Conservation (phyloP, 2,888 invertebrate species). For the Clunio marinus region DNA sequence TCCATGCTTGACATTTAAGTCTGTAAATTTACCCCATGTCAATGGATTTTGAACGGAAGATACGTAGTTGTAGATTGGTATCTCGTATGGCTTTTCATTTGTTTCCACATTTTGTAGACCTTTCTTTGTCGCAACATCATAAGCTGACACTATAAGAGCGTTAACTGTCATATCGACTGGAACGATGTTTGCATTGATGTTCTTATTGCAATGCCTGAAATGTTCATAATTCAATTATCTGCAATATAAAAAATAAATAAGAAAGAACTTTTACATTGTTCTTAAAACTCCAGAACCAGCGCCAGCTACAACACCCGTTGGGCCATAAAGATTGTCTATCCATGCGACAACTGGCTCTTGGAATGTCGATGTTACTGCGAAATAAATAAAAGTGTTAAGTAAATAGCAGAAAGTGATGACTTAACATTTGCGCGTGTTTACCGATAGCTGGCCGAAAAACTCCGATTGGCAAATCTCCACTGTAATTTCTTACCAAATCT, state of each 20-base stretch:
- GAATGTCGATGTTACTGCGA: conserved; percentile 58
- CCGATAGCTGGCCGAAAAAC: conserved; percentile 79
- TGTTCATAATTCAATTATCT: background rate
- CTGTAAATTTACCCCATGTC: conserved; percentile 66
- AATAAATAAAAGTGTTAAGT: conserved; percentile 26
- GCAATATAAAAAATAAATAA: conserved; percentile 47
- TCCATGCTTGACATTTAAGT: conserved; percentile 53
- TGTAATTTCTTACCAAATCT: conserved; percentile 58
- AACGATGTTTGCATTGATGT: conserved; percentile 65
- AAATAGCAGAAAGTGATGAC: background rate
- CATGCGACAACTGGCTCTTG: conserved; percentile 64
- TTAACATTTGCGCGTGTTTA: conserved; percentile 44
- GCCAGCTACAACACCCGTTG: conserved; percentile 52
- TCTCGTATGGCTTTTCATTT: conserved; percentile 44
- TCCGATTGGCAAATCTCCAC: conserved; percentile 62
- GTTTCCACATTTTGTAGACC: conserved; percentile 43
- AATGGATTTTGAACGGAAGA: conserved; percentile 72
- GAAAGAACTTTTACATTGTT: conserved; percentile 58
- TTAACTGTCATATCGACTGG: conserved; percentile 70
- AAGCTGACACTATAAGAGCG: conserved; percentile 63
- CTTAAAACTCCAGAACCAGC: conserved; percentile 64
- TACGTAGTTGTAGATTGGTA: conserved; percentile 75
- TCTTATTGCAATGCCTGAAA: conserved; percentile 46
- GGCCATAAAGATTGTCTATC: conserved; percentile 74
- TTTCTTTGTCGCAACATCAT: conserved; percentile 51